Percentiles rank a stretch among this genome's conserved stretches.
These are phyloP conservation scores for Trypoxylus dichotomus DNA, from an alignment of 1,140 invertebrate species.

Conservation along the genomic window DNA sequence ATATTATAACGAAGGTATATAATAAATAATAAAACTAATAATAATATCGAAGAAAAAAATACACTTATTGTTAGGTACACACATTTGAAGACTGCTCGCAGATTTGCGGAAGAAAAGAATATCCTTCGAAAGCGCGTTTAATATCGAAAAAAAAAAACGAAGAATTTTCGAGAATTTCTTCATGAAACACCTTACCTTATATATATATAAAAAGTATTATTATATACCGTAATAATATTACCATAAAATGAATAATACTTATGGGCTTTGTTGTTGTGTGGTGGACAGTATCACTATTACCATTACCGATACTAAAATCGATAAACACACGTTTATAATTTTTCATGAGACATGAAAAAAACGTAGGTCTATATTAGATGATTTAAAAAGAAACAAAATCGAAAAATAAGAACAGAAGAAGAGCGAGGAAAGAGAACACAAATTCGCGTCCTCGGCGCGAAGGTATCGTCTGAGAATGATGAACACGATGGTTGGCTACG, in stretches of 20 bases:
- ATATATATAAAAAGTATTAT: neutral
- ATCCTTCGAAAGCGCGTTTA: neutral
- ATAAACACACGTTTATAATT: constrained; percentile 40
- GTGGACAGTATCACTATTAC: constrained; percentile 31
- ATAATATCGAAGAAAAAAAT: neutral
- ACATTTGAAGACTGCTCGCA: neutral
- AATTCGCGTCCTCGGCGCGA: neutral
- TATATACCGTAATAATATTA: neutral
- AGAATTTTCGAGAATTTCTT: neutral
- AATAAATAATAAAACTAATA: neutral
- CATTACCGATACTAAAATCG: constrained; percentile 34
- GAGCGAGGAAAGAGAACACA: constrained; percentile 30
- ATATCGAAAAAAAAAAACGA: constrained; percentile 7
- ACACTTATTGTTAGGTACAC: neutral
- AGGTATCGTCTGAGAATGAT: neutral
- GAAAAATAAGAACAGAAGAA: constrained; percentile 45
- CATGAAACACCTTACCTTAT: no score
- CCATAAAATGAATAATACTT: neutral
- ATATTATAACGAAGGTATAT: constrained; percentile 1
- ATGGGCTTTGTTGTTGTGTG: constrained; percentile 41
- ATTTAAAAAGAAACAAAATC: neutral
- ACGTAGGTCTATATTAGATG: constrained; percentile 58
- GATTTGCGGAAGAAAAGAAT: neutral
- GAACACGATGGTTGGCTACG: neutral
- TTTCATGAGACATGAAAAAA: constrained; percentile 55